Percentiles rank a stretch among this genome's conserved stretches.
These are phyloP conservation scores for Agelas oroides DNA, from an alignment of 37 sponge, comb jelly and placozoan species.

Conservation along the genomic window DNA sequence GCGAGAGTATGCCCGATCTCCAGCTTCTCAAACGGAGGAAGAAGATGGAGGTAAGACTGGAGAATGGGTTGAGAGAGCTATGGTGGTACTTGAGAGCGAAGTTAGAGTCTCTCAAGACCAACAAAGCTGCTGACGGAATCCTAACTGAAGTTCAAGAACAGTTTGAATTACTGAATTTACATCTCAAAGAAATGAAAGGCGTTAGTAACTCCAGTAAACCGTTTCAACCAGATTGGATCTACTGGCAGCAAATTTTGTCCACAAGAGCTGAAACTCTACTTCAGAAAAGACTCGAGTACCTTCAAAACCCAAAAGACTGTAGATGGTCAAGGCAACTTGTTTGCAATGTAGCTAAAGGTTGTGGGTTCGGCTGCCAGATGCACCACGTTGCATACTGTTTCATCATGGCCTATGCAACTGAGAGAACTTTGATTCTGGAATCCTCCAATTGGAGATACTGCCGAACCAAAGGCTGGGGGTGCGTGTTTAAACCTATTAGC, in stretches of 20 bases:
- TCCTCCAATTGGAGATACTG: conserved; percentile 59
- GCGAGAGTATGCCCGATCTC: too few species aligned
- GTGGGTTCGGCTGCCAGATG: conserved; percentile 91
- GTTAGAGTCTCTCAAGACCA: neutral
- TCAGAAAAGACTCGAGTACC: conserved; percentile 38
- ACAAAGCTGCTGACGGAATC: neutral
- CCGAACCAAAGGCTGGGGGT: conserved; percentile 60
- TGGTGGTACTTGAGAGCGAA: conserved; percentile 64
- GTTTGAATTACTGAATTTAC: conserved; percentile 1
- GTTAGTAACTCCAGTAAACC: neutral
- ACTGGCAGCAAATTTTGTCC: conserved; percentile 38
- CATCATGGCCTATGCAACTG: conserved; percentile 71
- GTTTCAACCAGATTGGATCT: conserved; percentile 21
- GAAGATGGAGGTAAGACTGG: conserved; percentile 18
- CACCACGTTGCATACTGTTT: conserved; percentile 87
- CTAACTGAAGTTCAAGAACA: conserved; percentile 25
- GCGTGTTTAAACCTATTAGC: conserved; percentile 66
- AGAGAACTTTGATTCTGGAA: conserved; percentile 70
- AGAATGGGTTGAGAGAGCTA: conserved; percentile 57
- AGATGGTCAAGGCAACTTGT: conserved; percentile 61
- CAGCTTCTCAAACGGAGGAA: conserved; percentile 15
- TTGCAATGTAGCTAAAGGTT: conserved; percentile 67
- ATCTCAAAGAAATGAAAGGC: neutral
- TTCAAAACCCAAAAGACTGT: conserved; percentile 75
- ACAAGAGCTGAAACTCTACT: conserved; percentile 17